These are phyloP conservation scores for Glaucopsyche alexis DNA, from an alignment of 2,888 invertebrate genomes.

Conservation along the genomic window DNA sequence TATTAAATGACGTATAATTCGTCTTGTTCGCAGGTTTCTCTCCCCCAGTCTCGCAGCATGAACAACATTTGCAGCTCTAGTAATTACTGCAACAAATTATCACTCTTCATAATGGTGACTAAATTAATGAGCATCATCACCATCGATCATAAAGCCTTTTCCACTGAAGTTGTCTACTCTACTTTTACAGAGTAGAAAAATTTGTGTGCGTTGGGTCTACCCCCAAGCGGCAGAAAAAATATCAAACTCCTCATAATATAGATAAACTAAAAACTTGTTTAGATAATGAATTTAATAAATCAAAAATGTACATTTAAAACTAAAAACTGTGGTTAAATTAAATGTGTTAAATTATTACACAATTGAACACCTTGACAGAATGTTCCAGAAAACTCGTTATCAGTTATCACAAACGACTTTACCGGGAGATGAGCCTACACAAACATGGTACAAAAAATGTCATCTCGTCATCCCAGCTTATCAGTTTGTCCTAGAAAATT, in stretches of 20 bases:
- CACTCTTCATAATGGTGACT: not conserved
- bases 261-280: not conserved
- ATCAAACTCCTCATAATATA: too few relatives aligned
- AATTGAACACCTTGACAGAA: not conserved
- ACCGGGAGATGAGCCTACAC: not conserved
- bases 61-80: not conserved
- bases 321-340: not conserved
- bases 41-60: not conserved
- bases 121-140: not conserved
- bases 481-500: constrained; percentile 15
- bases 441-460: constrained; percentile 1
- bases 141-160: too few relatives aligned
- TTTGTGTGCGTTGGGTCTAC: too few relatives aligned
- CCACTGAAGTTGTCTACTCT: not conserved
- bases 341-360: not conserved
- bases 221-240: too few relatives aligned
- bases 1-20: not conserved
- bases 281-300: too few relatives aligned
- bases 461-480: constrained; percentile 13
- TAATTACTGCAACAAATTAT: not conserved
- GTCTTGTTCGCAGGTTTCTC: constrained; percentile 3
- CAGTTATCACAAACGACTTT: not conserved
- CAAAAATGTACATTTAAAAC: not conserved
- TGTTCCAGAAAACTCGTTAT: not conserved
- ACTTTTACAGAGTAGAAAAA: too few relatives aligned